Evolutionary conservation across 2,888 invertebrate species (phyloP), one percentile per base, ranked within the genome.

Genomic region (Spilosoma lubricipeda): DNA sequence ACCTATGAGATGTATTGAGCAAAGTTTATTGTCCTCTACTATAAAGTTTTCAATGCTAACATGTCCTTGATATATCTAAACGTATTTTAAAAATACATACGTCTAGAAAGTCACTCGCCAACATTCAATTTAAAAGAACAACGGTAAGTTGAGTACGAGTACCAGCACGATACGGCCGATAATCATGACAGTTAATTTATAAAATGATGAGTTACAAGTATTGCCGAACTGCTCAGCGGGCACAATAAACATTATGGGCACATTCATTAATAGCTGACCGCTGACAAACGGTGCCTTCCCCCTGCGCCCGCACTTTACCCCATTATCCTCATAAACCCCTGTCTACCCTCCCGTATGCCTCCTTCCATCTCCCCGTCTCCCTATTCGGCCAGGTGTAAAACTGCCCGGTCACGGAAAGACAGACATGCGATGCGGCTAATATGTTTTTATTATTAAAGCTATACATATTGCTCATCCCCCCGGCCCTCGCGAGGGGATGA

Each of bases 361-460:
- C 87, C 88, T 86, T 85, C 86, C 88, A 88, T 86, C 81, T 85
- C 87, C 85, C 87, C 85, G 82, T 87, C 90, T 88, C 90, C 90
- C 92, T 86, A 87, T 85, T 89, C 85, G 90, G 88, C 95, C 95
- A 95, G 95, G 95, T 95, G 95, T 95, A 94, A 95, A 95, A 95
- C 94, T 94, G 94, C 93, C 91, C 91, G 91, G 95, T 95, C 95
- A 95, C 95, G 95, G 91, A 94, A 94, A 93, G 90, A 92, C 92
- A 91, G 93, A 94, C 95, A 95, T 95, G 95, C 95, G 91, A 95
- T 94, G 94, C 91, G 91, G 92, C 94, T 95, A 95, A 95, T 95
- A 95, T 93, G 94, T 94, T 95, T 95, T 93, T 93, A 94, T 94
- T 95, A 94, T 94, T 93, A 94, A 93, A 93, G 89, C 88, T 90